Conservation (phyloP, 2,888 invertebrate species). For the Platycnemis pennipes region DNA sequence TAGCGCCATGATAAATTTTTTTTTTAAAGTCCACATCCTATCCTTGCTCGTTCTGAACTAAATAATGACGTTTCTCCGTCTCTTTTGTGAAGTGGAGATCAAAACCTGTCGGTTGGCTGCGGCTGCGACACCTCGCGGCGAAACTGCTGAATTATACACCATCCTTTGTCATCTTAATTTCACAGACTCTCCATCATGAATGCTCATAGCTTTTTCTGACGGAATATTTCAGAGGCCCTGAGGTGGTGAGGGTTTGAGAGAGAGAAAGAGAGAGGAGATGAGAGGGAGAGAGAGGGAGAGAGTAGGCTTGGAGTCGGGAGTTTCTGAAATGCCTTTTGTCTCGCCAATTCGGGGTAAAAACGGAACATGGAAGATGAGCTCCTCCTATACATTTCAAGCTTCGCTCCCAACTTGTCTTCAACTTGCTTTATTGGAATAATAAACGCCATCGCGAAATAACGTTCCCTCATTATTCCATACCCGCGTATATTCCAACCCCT, state of each 20-base stretch:
- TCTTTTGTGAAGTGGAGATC: conserved; percentile 1
- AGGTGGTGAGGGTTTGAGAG: not conserved
- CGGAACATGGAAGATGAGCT: not conserved
- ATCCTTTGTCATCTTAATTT: conserved; percentile 43
- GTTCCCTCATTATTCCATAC: conserved; percentile 56
- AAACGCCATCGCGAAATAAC: conserved; percentile 65
- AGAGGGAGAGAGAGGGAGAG: not conserved
- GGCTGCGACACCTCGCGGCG: conserved; percentile 23
- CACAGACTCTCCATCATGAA: conserved; percentile 57
- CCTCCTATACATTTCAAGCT: not conserved
- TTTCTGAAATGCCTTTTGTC: conserved; percentile 50
- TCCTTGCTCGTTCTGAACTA: not conserved
- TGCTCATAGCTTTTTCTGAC: conserved; percentile 56
- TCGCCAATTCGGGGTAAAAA: conserved; percentile 23
- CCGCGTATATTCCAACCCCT: conserved; percentile 2
- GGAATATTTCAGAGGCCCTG: conserved; percentile 41
- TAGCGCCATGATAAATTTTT: no score
- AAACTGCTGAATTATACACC: conserved; percentile 40
- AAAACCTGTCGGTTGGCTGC: not conserved
- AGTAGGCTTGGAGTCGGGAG: not conserved
- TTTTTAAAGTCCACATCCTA: not conserved
- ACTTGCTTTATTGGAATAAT: conserved; percentile 51
- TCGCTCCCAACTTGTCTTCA: conserved; percentile 2
- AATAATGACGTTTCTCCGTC: not conserved
- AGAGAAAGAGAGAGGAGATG: not conserved